These are phyloP conservation scores for Brotula barbata DNA, from an alignment of 2,797 vertebrate genomes.

Conservation along the genomic window DNA sequence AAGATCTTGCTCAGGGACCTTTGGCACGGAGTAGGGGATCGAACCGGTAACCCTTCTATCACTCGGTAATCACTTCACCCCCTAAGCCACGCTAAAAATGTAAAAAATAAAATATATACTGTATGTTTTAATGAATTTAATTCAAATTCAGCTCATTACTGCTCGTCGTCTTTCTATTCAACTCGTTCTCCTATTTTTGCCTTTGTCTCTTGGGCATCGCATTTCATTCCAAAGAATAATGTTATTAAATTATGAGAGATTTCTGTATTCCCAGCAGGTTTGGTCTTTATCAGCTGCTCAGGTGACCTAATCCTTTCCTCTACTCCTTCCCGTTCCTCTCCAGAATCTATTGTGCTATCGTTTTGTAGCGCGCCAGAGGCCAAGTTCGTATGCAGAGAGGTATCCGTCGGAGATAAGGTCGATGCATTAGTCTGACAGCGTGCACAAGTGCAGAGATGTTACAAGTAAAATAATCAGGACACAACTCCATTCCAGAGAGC, in stretches of 20 bases:
- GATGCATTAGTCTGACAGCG: conserved; percentile 52
- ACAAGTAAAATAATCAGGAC: conserved; percentile 58
- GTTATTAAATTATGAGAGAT: conserved; percentile 58
- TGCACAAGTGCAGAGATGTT: conserved; percentile 49
- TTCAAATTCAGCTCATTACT: conserved; percentile 53
- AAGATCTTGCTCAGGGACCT: no score
- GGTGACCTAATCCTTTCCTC: conserved; percentile 45
- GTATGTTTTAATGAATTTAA: conserved; percentile 20
- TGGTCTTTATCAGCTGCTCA: conserved; percentile 50
- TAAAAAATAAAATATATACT: no score
- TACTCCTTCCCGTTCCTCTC: neutral
- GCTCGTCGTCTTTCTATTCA: conserved; percentile 51
- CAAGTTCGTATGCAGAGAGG: conserved; percentile 64
- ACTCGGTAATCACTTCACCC: no score
- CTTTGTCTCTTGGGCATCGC: no score
- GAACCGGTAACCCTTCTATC: no score
- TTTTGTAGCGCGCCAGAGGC: conserved; percentile 41
- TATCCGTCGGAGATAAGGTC: conserved; percentile 56
- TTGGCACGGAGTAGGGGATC: no score
- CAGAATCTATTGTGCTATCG: conserved; percentile 20
- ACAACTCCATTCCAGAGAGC: conserved; percentile 44
- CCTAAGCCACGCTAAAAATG: no score
- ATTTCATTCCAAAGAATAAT: conserved; percentile 50
- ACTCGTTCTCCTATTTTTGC: conserved; percentile 51
- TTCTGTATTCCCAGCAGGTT: conserved; percentile 19